Base-by-base conservation (phyloP, 2,797 vertebrate species). In the Corythornis leucogaster region DNA sequence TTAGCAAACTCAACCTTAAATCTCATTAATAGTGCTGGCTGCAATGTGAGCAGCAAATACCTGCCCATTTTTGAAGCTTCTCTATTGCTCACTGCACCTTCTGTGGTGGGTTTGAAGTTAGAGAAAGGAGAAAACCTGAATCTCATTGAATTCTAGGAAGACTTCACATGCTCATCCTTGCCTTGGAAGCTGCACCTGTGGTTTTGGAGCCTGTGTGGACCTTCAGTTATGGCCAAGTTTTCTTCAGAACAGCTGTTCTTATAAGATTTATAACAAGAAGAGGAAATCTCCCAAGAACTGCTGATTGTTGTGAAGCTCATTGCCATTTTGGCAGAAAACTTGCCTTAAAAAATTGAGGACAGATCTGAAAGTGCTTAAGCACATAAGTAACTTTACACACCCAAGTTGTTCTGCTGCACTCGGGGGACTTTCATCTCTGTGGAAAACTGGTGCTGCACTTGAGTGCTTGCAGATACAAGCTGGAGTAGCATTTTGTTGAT, bases 261-360 rank as follows among this genome's bases (percentile, higher is more conserved):
- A 5, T 64, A 95, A 93, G 91, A 89, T 90, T 95, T 89, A 95
- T 92, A 96, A 95, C 85, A 93, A 92, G 95, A 95, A 95, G 70
- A 93, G 92, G 92, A 96, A 96, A 91, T 95, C 92, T 95, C 93
- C 51, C 62, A 94, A 95, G 85, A 95, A 89, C 73, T 95, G 94
- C 91, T 96, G 92, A 95, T 94, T 87, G 63, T 92, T 96, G 77
- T 87, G 87, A 78, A 95, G 90, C 33, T 94, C 30, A 13, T 94
- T 95, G 87, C 91, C 85, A 89, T 91, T 93, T 96, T 95, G 93
- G 94, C 93, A 93, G 73, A 87, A 91, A 91, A 85, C 51, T 80
- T 77, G 8, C 50, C 93, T 81, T 79, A 80, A 80, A 80, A 95
- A 94, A 90, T 84, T 75, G 87, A 92, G 85, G 89, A 78, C 80